Evolutionary conservation across 2,797 vertebrate genomes (phyloP), one percentile per base, ranked within the genome.

Genomic region (Danio tinwini): DNA sequence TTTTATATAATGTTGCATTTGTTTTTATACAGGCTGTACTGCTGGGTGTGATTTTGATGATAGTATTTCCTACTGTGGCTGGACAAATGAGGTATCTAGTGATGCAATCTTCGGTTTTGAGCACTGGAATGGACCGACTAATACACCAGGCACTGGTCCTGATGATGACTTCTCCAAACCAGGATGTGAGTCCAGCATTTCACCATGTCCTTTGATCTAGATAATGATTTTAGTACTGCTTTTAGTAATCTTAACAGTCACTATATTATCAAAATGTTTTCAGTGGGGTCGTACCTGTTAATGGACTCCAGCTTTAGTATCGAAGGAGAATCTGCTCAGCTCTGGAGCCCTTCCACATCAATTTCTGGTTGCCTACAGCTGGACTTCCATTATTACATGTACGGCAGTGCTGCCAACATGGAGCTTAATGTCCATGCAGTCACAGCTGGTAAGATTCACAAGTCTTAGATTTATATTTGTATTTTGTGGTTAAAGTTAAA

Each of bases 121-220:
- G 0, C 88, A 85, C 76, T 94, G 89, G 89, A 0, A 0, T n/a
- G 95, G 94, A 6, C 0, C 0, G 0, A 89, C 93, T 0, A 72
- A 89, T 0, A 89, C 87, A 16, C 85, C 78, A 0, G 90, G 86
- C 2, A 92, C 90, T 5, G 94, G 95, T 37, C 95, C 95, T 4
- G 45, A 92, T 2, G 84, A 93, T 63, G 95, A 96, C 84, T 96
- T 92, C 84, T 95, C 95, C 49, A 94, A 85, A 88, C 95, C 95
- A 72, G 94, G 94, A 50, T 44, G 95, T 96, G 88, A 93, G 93
- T 83, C 0, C 64, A 49, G n/a, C 29, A 7, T 76, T 64, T 9
- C 21, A 47, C 7, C 11, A 14, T 65, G 21, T 59, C 7, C 11
- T 14, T 70, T 56, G 19, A 44, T 52, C 47, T 19, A 37, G 40